Evolutionary conservation across 2,888 invertebrate species (phyloP).

Genomic region (Mantis religiosa): DNA sequence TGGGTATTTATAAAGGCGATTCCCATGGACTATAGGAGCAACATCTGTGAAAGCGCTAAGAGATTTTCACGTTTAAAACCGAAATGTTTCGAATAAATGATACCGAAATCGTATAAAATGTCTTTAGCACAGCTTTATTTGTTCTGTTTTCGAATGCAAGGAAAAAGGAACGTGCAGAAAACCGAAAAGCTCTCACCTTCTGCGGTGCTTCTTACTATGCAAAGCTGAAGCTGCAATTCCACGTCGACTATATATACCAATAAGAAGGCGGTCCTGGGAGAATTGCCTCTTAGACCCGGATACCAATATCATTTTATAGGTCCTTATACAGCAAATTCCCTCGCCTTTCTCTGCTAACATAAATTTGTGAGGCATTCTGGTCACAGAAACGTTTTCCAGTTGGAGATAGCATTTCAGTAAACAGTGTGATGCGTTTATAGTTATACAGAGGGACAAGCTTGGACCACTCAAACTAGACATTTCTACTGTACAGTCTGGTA

Average conservation of each 20-base stretch:
- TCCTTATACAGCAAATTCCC: constrained; percentile 5
- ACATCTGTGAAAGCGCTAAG: not conserved
- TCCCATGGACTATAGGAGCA: no score
- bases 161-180: not conserved
- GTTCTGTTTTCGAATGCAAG: not conserved
- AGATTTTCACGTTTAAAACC: not conserved
- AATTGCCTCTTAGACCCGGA: not conserved
- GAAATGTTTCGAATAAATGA: not conserved
- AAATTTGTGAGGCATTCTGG: constrained; percentile 1
- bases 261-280: not conserved
- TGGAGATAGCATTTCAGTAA: not conserved
- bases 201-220: not conserved
- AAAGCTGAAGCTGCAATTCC: not conserved
- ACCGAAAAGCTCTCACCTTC: not conserved
- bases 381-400: not conserved
- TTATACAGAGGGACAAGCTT: not conserved
- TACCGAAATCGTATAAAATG: not conserved
- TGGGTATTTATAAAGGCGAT: no score
- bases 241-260: not conserved
- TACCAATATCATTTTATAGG: constrained; percentile 1
- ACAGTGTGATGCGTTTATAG: not conserved
- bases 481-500: no score
- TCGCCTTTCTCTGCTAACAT: not conserved
- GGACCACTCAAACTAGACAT: not conserved
- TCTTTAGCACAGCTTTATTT: not conserved